Base-by-base conservation (phyloP, 1,140 invertebrate species). In the Nomia melanderi region DNA sequence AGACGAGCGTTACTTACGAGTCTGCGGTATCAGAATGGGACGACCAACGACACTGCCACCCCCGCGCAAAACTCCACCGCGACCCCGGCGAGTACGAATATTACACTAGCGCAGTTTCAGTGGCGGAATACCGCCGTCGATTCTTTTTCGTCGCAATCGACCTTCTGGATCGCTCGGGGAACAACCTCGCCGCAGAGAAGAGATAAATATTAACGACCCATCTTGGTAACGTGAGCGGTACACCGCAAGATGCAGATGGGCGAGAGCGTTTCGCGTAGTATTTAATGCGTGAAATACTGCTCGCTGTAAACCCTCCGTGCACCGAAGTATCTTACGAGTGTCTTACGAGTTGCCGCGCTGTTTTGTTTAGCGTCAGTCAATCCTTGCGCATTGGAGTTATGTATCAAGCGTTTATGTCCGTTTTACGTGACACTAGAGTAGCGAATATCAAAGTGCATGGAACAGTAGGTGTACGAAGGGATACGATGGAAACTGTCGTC, bases 1-100 rank as follows among this genome's bases (percentile, higher is more conserved):
- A 83, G 80, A 82, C 79, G 78, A 79, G 79, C 81, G 76, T 86
- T 87, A 82, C 78, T 83, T 84, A 85, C 86, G 82, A 83, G 85
- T 85, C 87, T 89, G 87, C 82, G 87, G 88, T 88, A 79, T 66
- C 77, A 27, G 65, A 41, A 73, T 77, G 62, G 63, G 59, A 64
- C 66, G 62, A 74, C 74, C 56, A 56, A 57, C 70, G 66, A 70
- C 82, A 65, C 47, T 77, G 71, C 50, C 20, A 50, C 17, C 36
- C 11, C 11, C 11, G 8, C 36, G 8, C 11, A 11, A 1, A 7
- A 1, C 36, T 7, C 36, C 36, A 11, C 36, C 36, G 2, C 63
- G 31, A 25, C 25, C 44, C 63, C 17, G 12, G 44, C 59, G 17
- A 47, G 50, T 54, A 50, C 53, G 44, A 65, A 62, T 44, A 70